Base-by-base conservation (phyloP, 2,113 vertebrate species). In the Catharus minimus region DNA sequence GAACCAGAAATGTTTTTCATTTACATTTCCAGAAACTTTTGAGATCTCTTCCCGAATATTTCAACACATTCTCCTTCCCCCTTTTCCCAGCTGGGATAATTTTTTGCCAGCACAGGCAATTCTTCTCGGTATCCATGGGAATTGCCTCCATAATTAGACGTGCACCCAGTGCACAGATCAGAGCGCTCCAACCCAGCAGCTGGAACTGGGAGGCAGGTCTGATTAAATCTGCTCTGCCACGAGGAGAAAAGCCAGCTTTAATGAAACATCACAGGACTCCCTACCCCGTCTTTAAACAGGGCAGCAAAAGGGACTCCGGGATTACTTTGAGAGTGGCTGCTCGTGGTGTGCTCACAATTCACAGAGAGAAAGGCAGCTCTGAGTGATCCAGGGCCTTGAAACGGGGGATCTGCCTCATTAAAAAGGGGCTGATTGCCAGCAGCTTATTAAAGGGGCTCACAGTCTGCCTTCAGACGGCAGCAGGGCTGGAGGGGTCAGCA, bases 111-210 rank as follows among this genome's bases (percentile, higher is more conserved):
- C 46, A 86, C 86, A 93, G 86, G 77, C 91, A 90, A 89, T 96
- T 95, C 95, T 97, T 95, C 88, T 95, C 32, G 80, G 95, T 96
- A 94, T 96, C 96, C 96, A 95, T 94, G 96, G 91, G 95, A 95
- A 98, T 97, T 92, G 96, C 95, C 95, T 95, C 92, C 93, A 21
- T 96, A 97, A 97, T 97, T 96, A 97, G 92, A 85, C 56, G 89
- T 85, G 94, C 96, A 96, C 93, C 95, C 96, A 95, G 93, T 52
- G 91, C 92, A 95, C 90, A 95, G 92, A 97, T 95, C 89, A 94
- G 86, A 96, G 96, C n/a, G 41, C 83, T 96, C 95, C 79, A 93
- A 82, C 91, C 96, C 95, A 88, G 96, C 95, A 95, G 95, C 95
- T 87, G 96, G 94, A 95, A 92, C 96, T 95, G 50, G 96, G 97